Base-by-base conservation (phyloP, 2,113 vertebrate species). In the Gopherus evgoodei region DNA sequence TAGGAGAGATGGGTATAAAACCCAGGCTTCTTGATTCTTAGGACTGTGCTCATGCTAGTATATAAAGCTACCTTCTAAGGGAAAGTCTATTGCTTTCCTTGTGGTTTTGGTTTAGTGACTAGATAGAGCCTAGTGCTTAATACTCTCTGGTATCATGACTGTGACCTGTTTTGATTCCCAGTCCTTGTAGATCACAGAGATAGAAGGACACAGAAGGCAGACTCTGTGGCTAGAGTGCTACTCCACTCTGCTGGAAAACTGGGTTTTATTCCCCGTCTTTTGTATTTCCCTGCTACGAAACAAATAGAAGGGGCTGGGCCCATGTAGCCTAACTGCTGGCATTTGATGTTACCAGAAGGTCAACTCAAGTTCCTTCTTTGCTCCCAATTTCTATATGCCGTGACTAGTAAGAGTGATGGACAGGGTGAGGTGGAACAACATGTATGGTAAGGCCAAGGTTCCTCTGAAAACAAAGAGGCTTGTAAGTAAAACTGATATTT, bases 141-240 rank as follows among this genome's bases (percentile, higher is more conserved):
- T 49, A n/a, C 56, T 81, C 12, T 83, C 25, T 13, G 62, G 16
- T 87, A 24, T n/a, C 49, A 4, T 38, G 53, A 56, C 6, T 0
- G 0, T 49, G 42, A 11, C 11, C 62, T 80, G 27, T 5, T 52
- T 89, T 94, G 93, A 17, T 16, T 69, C 47, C 59, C 42, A 93
- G 53, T 47, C 44, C 11, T 72, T 81, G 24, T 13, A 47, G 84
- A 11, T 35, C 0, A 0, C 3, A 75, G 84, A 4, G 16, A 9
- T 19, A 44, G 17, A 31, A 35, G 83, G 79, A 57, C 72, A 44
- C 24, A 81, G 35, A 3, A 83, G 27, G 35, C 2, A 8, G 83
- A 25, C 50, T 78, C 54, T 84, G 50, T 38, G 0, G 0, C 0
- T 1, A 86, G 76, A 44, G 17, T 0, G 0, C 10, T 31, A 22